Evolutionary conservation across 2,113 vertebrate genomes (phyloP).

Genomic region (Blennius ocellaris): DNA sequence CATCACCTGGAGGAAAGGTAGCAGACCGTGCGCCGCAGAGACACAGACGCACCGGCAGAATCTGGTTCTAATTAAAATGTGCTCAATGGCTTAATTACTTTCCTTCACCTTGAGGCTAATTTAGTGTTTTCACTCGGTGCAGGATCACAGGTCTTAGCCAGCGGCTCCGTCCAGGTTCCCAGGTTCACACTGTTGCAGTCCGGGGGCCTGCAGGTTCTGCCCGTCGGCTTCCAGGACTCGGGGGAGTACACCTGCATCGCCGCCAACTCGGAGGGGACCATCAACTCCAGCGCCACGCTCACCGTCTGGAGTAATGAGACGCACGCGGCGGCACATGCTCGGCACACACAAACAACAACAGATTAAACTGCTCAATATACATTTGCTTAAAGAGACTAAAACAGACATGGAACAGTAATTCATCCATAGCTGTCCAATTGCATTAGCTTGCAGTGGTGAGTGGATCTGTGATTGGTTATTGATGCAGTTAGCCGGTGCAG

Average conservation of each 20-base stretch:
- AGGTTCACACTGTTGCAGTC: constrained; percentile 91
- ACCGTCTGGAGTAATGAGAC: constrained; percentile 94
- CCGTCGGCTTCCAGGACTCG: constrained; percentile 87
- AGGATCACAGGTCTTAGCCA: constrained; percentile 90
- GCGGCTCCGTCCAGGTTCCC: constrained; percentile 90
- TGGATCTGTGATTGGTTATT: constrained; percentile 50
- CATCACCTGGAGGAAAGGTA: constrained; percentile 94
- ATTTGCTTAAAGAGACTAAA: constrained; percentile 45
- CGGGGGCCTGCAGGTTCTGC: constrained; percentile 89
- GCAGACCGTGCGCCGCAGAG: not conserved
- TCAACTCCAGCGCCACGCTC: constrained; percentile 86
- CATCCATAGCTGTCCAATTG: constrained; percentile 41
- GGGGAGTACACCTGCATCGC: constrained; percentile 92
- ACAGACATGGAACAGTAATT: constrained; percentile 57
- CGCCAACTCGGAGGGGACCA: constrained; percentile 85
- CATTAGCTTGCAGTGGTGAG: constrained; percentile 42
- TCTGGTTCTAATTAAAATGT: constrained; percentile 31
- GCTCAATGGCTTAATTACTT: constrained; percentile 22
- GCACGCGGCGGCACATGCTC: not conserved
- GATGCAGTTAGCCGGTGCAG: constrained; percentile 33
- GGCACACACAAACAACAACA: constrained; percentile 27
- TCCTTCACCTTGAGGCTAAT: constrained; percentile 19
- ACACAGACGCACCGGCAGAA: not conserved
- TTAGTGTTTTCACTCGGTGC: constrained; percentile 24
- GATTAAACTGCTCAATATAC: constrained; percentile 51